These are phyloP conservation scores for Stegana nigrithorax DNA, from an alignment of 2,888 invertebrate genomes.

Conservation along the genomic window DNA sequence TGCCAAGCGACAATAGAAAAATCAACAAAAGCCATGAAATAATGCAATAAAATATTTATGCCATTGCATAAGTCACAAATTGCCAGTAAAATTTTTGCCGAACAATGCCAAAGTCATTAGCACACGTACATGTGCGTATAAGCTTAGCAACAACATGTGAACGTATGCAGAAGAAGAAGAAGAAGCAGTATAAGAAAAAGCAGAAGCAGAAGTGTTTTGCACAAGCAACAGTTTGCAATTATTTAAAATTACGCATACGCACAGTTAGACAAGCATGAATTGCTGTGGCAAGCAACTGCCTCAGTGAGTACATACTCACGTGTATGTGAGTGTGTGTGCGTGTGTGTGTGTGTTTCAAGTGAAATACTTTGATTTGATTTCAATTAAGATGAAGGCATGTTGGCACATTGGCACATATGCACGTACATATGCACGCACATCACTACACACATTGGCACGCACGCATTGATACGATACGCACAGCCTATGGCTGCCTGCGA, in stretches of 20 bases:
- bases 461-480: not conserved
- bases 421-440: no score
- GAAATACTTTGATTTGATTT: conserved; percentile 60
- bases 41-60: conserved; percentile 1
- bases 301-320: not conserved
- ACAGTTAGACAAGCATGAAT: not conserved
- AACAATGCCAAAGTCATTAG: conserved; percentile 53
- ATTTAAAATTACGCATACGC: conserved; percentile 16
- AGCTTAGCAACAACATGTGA: not conserved
- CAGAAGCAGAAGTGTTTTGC: no score
- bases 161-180: no score
- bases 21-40: not conserved
- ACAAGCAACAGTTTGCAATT: conserved; percentile 15
- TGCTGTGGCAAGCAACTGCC: not conserved
- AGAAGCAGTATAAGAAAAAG: no score
- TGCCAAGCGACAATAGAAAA: not conserved
- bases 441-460: no score
- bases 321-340: not conserved
- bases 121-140: not conserved
- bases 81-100: conserved; percentile 45
- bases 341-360: conserved; percentile 34
- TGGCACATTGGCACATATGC: no score
- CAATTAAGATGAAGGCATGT: conserved; percentile 53
- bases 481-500: not conserved
- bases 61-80: conserved; percentile 31